Conservation (phyloP, 2,113 vertebrate species). For the Syngnathus scovelli region DNA sequence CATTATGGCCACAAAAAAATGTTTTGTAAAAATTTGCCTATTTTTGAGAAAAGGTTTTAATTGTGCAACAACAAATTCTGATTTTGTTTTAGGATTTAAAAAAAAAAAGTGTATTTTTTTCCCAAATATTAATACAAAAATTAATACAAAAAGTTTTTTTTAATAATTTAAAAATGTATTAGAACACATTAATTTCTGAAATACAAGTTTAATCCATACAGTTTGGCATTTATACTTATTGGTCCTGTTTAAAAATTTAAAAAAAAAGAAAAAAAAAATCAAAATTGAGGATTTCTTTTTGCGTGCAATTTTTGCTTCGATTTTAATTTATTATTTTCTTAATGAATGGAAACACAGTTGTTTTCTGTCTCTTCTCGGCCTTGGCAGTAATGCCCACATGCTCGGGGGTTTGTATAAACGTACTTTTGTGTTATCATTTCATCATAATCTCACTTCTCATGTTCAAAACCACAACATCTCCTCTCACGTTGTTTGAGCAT, state of each 20-base stretch:
- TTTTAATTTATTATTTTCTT: not conserved
- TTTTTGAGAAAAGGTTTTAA: not conserved
- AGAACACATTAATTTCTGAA: too few species aligned
- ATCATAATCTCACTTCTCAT: conserved; percentile 28
- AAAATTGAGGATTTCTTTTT: not conserved
- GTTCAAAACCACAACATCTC: conserved; percentile 61
- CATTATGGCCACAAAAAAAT: too few species aligned
- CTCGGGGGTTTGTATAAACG: conserved; percentile 20
- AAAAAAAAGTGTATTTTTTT: too few species aligned
- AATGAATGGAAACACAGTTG: conserved; percentile 37
- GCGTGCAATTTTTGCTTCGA: not conserved
- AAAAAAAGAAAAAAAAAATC: not conserved
- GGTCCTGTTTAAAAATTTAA: not conserved
- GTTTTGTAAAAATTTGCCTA: not conserved
- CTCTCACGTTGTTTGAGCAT: conserved; percentile 66
- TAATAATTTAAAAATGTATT: too few species aligned
- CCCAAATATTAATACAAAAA: too few species aligned
- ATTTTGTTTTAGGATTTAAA: not conserved
- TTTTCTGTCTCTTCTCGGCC: conserved; percentile 32
- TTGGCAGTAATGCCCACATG: conserved; percentile 39
- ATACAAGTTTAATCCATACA: too few species aligned
- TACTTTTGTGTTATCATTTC: not conserved
- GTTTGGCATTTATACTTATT: not conserved
- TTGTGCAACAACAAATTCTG: not conserved
- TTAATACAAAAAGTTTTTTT: too few species aligned